Evolutionary conservation across 2,113 vertebrate genomes (phyloP).

Genomic region (Eidolon helvum): DNA sequence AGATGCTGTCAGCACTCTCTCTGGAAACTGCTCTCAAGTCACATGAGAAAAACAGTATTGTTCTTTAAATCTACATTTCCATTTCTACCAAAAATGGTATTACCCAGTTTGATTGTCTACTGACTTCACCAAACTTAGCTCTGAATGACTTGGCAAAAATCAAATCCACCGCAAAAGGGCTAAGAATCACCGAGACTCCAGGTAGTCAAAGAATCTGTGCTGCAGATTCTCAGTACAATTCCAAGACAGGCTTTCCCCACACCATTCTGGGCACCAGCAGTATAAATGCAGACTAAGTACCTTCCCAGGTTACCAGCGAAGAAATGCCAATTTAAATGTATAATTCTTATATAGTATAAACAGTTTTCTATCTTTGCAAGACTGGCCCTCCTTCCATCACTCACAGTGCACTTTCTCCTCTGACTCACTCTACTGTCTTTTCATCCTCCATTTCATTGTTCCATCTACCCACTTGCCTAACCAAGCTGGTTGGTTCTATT

Average conservation of each 20-base stretch:
- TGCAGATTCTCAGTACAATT: background rate
- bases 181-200: background rate
- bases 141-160: background rate
- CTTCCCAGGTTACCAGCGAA: background rate
- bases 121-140: conserved; percentile 25
- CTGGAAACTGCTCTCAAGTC: background rate
- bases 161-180: background rate
- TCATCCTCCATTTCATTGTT: background rate
- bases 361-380: background rate
- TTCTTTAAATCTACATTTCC: background rate
- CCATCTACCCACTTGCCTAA: background rate
- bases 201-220: background rate
- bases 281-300: background rate
- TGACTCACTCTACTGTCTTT: background rate
- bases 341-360: background rate
- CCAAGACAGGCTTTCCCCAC: background rate
- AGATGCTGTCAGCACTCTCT: background rate
- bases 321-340: background rate
- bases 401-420: background rate
- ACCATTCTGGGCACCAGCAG: background rate
- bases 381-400: background rate
- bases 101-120: background rate
- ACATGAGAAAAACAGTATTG: background rate
- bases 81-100: background rate
- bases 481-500: too few relatives aligned